phyloP scores from a whole-genome alignment of 1,140 invertebrate genomes.

The Drosophila eugracilis region DNA sequence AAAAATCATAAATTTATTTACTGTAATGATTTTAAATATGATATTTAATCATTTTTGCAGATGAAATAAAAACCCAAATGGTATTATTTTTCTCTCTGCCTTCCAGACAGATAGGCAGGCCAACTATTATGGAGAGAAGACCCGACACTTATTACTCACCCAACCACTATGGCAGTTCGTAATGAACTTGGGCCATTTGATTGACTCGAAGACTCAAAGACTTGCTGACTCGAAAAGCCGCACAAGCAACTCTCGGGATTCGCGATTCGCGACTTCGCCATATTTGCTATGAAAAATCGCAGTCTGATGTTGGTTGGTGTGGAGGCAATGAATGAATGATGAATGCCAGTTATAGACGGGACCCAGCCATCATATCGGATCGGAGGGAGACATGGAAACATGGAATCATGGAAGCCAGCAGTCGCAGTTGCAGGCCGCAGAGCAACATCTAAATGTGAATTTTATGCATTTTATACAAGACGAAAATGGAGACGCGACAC shows the following conservation, averaged over 20 bases:
- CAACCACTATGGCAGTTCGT: slow-evolving; percentile 74
- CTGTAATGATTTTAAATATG: no score
- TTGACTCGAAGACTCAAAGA: slow-evolving; percentile 56
- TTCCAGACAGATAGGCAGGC: slow-evolving; percentile 47
- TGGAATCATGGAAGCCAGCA: slow-evolving; percentile 55
- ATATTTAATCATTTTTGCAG: no score
- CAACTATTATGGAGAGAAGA: slow-evolving; percentile 61
- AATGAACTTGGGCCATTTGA: slow-evolving; percentile 79
- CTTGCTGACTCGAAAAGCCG: slow-evolving; percentile 30
- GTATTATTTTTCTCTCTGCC: not conserved
- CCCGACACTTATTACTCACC: slow-evolving; percentile 75
- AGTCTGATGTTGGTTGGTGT: slow-evolving; percentile 21
- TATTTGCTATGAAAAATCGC: slow-evolving; percentile 68
- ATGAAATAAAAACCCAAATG: not conserved
- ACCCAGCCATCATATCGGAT: slow-evolving; percentile 24
- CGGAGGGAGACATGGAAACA: slow-evolving; percentile 1
- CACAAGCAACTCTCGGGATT: slow-evolving; percentile 28
- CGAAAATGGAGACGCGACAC: slow-evolving; percentile 53
- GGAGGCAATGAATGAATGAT: slow-evolving; percentile 76
- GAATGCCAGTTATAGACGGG: slow-evolving; percentile 58
- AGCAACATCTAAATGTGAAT: slow-evolving; percentile 76
- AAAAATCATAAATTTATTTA: no score
- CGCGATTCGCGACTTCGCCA: slow-evolving; percentile 54
- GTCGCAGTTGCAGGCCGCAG: slow-evolving; percentile 43
- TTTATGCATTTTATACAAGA: slow-evolving; percentile 80